Evolutionary conservation across 2,888 invertebrate species (phyloP), one percentile per base, ranked within the genome.

Genomic region (Drosophila villosipedis): DNA sequence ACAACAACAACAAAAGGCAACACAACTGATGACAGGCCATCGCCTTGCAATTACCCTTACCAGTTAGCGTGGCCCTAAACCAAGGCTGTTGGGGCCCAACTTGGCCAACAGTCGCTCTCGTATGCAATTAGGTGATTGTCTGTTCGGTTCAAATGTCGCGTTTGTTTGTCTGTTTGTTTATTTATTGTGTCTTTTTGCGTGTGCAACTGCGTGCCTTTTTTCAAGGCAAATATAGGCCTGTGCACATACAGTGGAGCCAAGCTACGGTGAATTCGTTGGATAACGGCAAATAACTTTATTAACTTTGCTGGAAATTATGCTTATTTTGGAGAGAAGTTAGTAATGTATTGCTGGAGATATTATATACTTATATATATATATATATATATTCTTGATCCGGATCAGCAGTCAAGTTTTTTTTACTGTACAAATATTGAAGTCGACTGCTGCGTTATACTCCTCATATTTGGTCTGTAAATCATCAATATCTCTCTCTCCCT

Each of bases 61-160:
- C 65, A 57, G 28, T 57, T 30, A 28, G 37, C 16, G 9, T 25
- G 35, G 54, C 55, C 37, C 37, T 39, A 39, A 55, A 14, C 57
- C 57, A 39, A 57, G 41, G 57, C 30, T 28, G 7, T 35, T 12
- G 19, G n/a, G 50, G 19, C 19, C 28, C 55, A 57, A 37, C 19
- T 25, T 37, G 25, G 39, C 55, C 39, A 54, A 35, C 35, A 31
- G 28, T 31, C 22, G 30, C 54, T 49, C 62, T 68, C 47, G 68
- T 78, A 76, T 87, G 89, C 88, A 87, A 87, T 87, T 87, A 87
- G 90, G 68, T 88, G 90, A 80, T 84, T 89, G 88, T 78, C 85
- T 77, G 81, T 73, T 55, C 53, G 65, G 89, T 85, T 89, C 89
- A 90, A 87, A 90, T 87, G 88, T 85, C 90, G 80, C 90, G 79